Conservation (phyloP, 2,113 vertebrate genomes). For the Sclerurus mexicanus region DNA sequence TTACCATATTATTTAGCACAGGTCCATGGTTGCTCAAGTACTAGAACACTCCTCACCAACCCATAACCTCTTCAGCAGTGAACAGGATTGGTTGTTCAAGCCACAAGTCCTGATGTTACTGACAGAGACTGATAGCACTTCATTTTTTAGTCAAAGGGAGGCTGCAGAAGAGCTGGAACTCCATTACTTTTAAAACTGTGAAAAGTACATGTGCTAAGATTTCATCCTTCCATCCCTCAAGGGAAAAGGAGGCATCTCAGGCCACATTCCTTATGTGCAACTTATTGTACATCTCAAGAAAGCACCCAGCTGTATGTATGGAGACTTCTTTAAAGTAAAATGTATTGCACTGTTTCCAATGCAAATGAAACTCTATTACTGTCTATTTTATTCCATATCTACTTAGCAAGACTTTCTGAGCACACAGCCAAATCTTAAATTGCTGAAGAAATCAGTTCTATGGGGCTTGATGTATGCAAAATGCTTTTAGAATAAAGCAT, state of each 20-base stretch:
- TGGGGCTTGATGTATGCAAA: not conserved
- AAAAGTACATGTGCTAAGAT: not conserved
- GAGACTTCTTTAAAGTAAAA: not conserved
- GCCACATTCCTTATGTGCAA: not conserved
- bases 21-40: accelerated
- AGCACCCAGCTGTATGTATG: not conserved
- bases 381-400: not conserved
- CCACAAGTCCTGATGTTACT: not conserved
- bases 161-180: not conserved
- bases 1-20: not conserved
- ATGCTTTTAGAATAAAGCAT: not conserved
- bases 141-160: not conserved
- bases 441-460: not conserved
- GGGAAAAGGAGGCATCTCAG: not conserved
- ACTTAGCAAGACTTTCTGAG: not conserved
- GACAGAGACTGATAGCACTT: not conserved
- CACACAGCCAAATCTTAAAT: not conserved
- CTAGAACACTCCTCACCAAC: not conserved
- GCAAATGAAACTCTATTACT: not conserved
- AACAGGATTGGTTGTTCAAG: not conserved
- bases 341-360: not conserved
- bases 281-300: not conserved
- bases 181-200: not conserved
- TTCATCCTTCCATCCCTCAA: not conserved
- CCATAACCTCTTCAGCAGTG: not conserved